Conservation (phyloP, 2,797 vertebrate genomes). For the Meda fulgida region DNA sequence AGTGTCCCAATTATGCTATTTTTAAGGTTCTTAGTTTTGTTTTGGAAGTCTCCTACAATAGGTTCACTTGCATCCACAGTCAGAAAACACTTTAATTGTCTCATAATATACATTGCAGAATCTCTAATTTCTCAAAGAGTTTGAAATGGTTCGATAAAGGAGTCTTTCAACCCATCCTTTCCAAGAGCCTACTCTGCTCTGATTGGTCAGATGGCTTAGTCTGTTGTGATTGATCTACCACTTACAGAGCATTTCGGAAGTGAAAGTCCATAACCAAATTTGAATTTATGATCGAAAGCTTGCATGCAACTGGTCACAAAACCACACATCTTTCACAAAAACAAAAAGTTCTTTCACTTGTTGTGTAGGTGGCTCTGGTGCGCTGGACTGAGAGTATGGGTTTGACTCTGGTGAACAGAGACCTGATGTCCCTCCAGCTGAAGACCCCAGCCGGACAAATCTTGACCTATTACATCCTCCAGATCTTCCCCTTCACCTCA, state of each 20-base stretch:
- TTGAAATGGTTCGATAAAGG: neutral
- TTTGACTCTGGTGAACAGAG: slow-evolving; percentile 92
- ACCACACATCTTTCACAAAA: neutral
- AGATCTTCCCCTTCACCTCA: slow-evolving; percentile 97
- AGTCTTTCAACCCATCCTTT: neutral
- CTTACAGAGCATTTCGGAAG: neutral
- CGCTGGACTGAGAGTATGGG: slow-evolving; percentile 96
- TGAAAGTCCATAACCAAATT: neutral
- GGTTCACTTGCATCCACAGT: neutral
- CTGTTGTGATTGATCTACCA: neutral
- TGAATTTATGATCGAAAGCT: neutral
- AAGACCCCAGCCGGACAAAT: slow-evolving; percentile 91
- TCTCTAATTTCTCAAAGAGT: neutral
- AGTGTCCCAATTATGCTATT: neutral
- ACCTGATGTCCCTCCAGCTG: slow-evolving; percentile 92
- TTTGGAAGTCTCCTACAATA: neutral
- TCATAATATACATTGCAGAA: too few relatives aligned
- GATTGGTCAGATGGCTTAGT: neutral
- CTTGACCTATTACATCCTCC: slow-evolving; percentile 91
- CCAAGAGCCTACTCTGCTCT: neutral
- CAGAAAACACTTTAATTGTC: too few relatives aligned
- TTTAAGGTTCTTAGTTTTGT: neutral
- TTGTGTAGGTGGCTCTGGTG: slow-evolving; percentile 88
- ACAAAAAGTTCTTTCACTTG: neutral
- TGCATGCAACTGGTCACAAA: neutral